Evolutionary conservation across 1,140 invertebrate species (phyloP), one percentile per base, ranked within the genome.

Genomic region (Spodoptera litura): DNA sequence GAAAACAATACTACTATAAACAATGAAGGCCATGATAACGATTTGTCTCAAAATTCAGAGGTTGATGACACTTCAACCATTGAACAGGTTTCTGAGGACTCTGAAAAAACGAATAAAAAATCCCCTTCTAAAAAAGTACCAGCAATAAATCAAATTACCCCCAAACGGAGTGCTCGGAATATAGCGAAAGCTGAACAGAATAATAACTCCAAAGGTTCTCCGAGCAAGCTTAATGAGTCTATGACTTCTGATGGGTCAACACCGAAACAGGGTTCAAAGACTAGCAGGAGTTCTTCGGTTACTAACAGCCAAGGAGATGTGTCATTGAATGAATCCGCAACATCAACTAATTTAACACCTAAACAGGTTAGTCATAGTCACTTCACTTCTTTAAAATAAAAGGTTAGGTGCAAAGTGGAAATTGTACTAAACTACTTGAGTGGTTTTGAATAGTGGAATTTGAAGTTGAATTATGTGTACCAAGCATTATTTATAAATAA

Each of bases 281-380:
- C 84, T 6, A 89, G 76, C 53, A 87, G 86, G 76, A 89, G 86
- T 68, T 83, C 83, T 1, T 91, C 88, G 4, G 74, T 82, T 0
- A 85, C 85, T 58, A 89, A 82, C 31, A 89, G 85, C 72, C 81
- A 88, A 56, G 83, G 79, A n/a, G 85, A 93, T 84, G 81, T 85
- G 3, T 92, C 91, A 25, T 62, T 89, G 20, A 92, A 85, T 83
- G 89, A 89, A 13, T 87, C 87, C 31, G 83, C 79, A 49, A 68
- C 78, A 10, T 81, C 79, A n/a, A 84, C 84, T 66, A 88, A 83
- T 72, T 78, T 91, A 68, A 94, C 91, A 74, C 92, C 92, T 25
- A 94, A 93, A 84, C 92, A 92, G 83, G 92, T 93, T 83, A 81
- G 78, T 56, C n/a, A 38, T 3, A 25, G 35, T 9, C 2, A 62